Base-by-base conservation (phyloP, 2,888 invertebrate genomes). In the Atrina japonica region DNA sequence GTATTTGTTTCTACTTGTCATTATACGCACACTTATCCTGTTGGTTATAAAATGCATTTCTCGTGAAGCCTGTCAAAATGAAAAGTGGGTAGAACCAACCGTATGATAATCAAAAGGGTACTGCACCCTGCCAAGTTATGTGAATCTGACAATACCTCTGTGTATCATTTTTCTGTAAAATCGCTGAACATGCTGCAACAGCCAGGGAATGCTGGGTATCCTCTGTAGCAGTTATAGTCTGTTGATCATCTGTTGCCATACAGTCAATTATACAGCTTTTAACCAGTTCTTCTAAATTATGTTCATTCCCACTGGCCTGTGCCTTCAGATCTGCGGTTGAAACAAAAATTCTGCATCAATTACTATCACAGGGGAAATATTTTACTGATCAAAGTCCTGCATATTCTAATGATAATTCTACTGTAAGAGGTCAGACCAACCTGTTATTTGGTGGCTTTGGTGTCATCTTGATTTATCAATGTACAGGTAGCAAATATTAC, bases 261-360 rank as follows among this genome's bases (percentile, higher is more conserved):
- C 43, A 35, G 7, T 43, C 43, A 23, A 9, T 27, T 43, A 60
- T 67, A 45, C 53, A 59, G 9, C 40, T 27, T 43, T 41, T 64
- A 5, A 64, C 43, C 11, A 64, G 18, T 25, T 29, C 41, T 41
- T 64, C 64, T 41, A 53, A 25, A 16, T 43, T 53, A 29, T 53
- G 25, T n/a, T 52, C 52, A 64, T 64, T 25, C 9, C 53, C 41
- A 35, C 43, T 25, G 30, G 43, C 52, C 41, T 41, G 43, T 7
- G 21, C 29, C 9, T 40, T 41, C 27, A 64, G 11, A 50, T 64
- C 64, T 64, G 40, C 27, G 43, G 18, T 21, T 18, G 14, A 61
- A 21, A 14, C n/a, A 45, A 45, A 3, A 60, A 23, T n/a, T 11
- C 45, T 3, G 6, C 23, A n/a, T 45, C 14, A 6, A 18, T 40